Percentiles rank a stretch among this genome's conserved stretches.
Evolutionary conservation across 2,797 vertebrate species (phyloP).

Genomic region (Catostomus latipinnis): DNA sequence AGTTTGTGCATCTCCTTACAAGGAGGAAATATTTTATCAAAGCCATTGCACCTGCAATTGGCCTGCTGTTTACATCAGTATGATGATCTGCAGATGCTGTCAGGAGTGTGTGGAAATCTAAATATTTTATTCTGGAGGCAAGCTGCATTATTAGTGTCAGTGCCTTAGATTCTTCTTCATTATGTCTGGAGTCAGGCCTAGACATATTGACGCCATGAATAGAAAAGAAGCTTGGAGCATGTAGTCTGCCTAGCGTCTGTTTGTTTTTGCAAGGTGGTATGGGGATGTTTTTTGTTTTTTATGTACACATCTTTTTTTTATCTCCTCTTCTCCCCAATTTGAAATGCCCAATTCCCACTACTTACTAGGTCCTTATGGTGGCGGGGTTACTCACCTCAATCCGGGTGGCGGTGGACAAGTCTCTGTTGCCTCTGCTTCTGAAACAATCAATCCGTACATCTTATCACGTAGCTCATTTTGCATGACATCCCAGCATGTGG

Average conservation of each 20-base stretch:
- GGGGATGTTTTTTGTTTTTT: background rate
- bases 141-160: constrained; percentile 63
- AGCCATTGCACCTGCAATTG: constrained; percentile 67
- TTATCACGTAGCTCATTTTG: too few relatives aligned
- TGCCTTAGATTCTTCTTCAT: constrained; percentile 26
- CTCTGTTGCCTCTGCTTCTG: too few relatives aligned
- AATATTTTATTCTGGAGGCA: constrained; percentile 75
- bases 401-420: too few relatives aligned
- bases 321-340: too few relatives aligned
- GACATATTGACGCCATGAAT: constrained; percentile 28
- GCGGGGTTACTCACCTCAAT: too few relatives aligned
- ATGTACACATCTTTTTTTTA: background rate
- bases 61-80: constrained; percentile 71
- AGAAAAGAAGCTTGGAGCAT: constrained; percentile 7
- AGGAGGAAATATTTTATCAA: constrained; percentile 60
- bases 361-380: too few relatives aligned
- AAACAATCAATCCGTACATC: too few relatives aligned
- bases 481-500: too few relatives aligned
- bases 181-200: constrained; percentile 30
- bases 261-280: constrained; percentile 2
- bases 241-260: constrained; percentile 10
- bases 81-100: constrained; percentile 76
- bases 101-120: constrained; percentile 72
- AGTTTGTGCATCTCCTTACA: constrained; percentile 60
- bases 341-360: too few relatives aligned